Evolutionary conservation across 2,797 vertebrate genomes (phyloP), one percentile per base, ranked within the genome.

Genomic region (Spinus pinus): DNA sequence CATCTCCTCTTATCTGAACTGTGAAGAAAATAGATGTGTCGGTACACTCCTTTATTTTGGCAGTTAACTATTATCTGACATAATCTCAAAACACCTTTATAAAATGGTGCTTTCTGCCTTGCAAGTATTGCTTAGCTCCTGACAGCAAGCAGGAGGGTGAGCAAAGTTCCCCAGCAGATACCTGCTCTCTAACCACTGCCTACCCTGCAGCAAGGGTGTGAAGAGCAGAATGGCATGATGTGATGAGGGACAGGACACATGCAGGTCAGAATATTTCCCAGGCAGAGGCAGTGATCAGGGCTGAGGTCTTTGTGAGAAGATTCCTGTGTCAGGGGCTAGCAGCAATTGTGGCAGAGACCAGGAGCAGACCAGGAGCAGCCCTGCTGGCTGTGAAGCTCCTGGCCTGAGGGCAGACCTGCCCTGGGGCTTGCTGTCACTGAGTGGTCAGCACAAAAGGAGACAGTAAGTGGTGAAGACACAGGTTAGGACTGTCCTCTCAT

Each of bases 361-460:
- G 30, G 23, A 42, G 30, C 24, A 58, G 51, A 23, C 28, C 21
- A 37, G 30, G 25, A 41, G 27, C 20, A 62, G 25, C 30, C n/a
- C 44, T 44, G 44, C 12, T 62, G 49, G 31, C 37, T n/a, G 16
- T 46, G 37, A 21, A 44, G 51, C 15, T 61, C 33, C 70, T 30
- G 57, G 31, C 1, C 2, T 44, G 10, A 19, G 22, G 21, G 24
- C 35, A 69, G 44, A 51, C 56, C 51, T 78, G 56, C 16, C 21
- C 10, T 1, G 19, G 14, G 31, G 2, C 37, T 89, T 56, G 25
- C 27, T 70, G 51, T 28, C 39, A 10, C 51, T 33, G 27, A 28
- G 31, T 41, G 8, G 24, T 50, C 35, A 75, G 41, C 27, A 35
- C 0, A 0, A 28, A 41, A 51, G 19, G 30, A 78, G 30, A 78